These are phyloP conservation scores for Rhadina sibilatrix DNA, from an alignment of 2,113 vertebrate species.

Conservation along the genomic window DNA sequence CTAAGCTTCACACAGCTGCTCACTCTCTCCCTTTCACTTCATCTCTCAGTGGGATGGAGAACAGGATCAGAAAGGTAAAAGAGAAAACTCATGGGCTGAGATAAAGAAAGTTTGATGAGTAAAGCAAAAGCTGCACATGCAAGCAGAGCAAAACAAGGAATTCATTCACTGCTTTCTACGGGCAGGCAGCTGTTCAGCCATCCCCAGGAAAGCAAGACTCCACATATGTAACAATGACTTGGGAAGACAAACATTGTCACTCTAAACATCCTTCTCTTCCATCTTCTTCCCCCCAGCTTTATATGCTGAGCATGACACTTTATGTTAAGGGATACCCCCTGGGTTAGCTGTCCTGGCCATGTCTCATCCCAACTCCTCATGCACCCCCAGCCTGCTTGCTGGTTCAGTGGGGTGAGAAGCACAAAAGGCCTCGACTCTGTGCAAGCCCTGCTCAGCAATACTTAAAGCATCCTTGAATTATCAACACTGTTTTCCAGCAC, in stretches of 20 bases:
- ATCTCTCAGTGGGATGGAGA: background rate
- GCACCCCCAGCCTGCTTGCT: background rate
- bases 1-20: background rate
- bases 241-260: background rate
- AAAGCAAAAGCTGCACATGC: background rate
- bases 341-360: background rate
- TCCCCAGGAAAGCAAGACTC: background rate
- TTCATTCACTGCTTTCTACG: background rate
- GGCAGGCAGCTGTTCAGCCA: background rate
- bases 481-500: background rate
- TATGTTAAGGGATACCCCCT: background rate
- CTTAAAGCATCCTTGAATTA: background rate
- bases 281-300: background rate
- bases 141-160: background rate
- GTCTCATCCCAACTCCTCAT: background rate
- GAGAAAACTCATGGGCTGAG: background rate
- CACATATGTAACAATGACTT: accelerated
- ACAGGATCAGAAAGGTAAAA: background rate
- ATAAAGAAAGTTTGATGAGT: background rate
- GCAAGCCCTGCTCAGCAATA: background rate
- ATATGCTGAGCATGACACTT: background rate
- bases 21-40: background rate
- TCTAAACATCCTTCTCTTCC: background rate
- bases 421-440: background rate
- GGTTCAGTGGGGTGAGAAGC: background rate